A percentile compares a stretch with the other conserved stretches of the same genome.
These are phyloP conservation scores for Anthrax anthrax DNA, from an alignment of 2,888 invertebrate genomes.

Conservation along the genomic window DNA sequence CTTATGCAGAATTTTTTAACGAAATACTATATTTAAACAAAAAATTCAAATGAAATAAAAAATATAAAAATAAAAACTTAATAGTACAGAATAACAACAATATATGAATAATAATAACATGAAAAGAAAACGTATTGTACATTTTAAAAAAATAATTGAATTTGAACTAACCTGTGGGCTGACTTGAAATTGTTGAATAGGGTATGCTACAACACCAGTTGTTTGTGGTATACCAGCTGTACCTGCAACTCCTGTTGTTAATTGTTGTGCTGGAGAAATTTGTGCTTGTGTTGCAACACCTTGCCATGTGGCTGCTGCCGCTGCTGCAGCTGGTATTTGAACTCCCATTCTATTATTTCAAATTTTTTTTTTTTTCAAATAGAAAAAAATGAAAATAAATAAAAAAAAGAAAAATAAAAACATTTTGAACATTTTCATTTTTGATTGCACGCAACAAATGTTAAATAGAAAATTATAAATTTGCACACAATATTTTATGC, in stretches of 20 bases:
- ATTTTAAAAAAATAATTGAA: too few species aligned
- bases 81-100: too few species aligned
- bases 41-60: too few species aligned
- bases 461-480: background rate
- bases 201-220: slow-evolving; percentile 73
- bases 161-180: slow-evolving; percentile 34
- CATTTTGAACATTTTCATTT: too few species aligned
- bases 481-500: too few species aligned
- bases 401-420: background rate
- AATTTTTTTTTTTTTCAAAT: too few species aligned
- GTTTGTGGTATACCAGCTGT: slow-evolving; percentile 62
- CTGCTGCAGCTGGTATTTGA: slow-evolving; percentile 48
- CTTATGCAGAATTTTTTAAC: too few species aligned
- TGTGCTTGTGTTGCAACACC: slow-evolving; percentile 61
- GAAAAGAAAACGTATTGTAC: too few species aligned
- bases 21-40: too few species aligned
- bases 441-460: background rate
- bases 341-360: slow-evolving; percentile 76
- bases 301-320: slow-evolving; percentile 43
- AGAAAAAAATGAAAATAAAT: slow-evolving; percentile 4
- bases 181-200: slow-evolving; percentile 87
- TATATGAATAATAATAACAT: too few species aligned
- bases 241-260: slow-evolving; percentile 49
- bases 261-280: slow-evolving; percentile 50
- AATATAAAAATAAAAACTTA: slow-evolving; percentile 1